Evolutionary conservation across 2,113 vertebrate species (phyloP), one percentile per base, ranked within the genome.

Genomic region (Lethenteron camtschaticum): DNA sequence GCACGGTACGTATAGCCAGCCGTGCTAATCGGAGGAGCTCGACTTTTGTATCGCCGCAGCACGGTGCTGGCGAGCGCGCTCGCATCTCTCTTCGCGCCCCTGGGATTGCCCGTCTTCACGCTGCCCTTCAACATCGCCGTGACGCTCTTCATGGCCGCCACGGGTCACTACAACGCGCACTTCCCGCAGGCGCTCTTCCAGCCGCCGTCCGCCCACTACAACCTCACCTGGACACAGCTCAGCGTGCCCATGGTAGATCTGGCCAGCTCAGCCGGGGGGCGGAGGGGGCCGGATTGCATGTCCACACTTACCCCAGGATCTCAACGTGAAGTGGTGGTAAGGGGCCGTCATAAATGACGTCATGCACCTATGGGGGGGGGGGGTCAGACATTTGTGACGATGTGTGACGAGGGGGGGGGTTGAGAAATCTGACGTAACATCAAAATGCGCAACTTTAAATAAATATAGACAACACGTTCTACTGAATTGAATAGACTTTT

Each of bases 41-140:
- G 58, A 20, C 4, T 13, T 41, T 66, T 24, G 70, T 75, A 73
- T 63, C 76, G 68, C 81, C 69, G 20, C 79, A 96, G 91, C 74
- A 88, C 91, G 0, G 41, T 95, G 68, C 81, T 95, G 71, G 86
- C 85, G 72, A 95, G 90, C 0, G 86, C 90, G 56, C 72, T 95
- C 75, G 80, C 81, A 1, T 83, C 85, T 2, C 76, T 95, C 72
- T 83, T 91, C 80, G 85, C 83, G 71, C 87, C 85, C 72, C 91
- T 88, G 91, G 90, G 90, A 71, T 82, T 96, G 69, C 91, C 91
- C 0, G 89, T 95, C 73, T 89, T 96, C 77, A 95, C 87, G 0
- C 71, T 95, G 75, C 91, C 91, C 70, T 95, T 95, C 79, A 96
- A 96, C 77, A 80, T 94, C 69, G 79, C 84, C 1, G 83, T 95